These are phyloP conservation scores for Yponomeuta sedellus DNA, from an alignment of 2,888 invertebrate genomes.

Conservation along the genomic window DNA sequence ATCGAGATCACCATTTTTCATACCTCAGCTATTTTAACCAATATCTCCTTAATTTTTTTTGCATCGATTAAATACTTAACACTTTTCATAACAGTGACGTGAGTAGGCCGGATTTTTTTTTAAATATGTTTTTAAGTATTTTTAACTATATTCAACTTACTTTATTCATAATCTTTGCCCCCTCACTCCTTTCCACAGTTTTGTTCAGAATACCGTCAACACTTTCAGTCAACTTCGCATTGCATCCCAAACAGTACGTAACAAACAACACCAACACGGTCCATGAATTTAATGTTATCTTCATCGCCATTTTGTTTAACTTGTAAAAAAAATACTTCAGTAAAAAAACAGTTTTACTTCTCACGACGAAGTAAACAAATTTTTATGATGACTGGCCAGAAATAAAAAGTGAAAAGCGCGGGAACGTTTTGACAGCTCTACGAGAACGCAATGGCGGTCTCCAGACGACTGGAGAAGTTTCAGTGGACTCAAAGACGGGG, in stretches of 20 bases:
- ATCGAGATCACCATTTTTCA: too few relatives aligned
- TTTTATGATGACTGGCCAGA: neutral
- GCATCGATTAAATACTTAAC: too few relatives aligned
- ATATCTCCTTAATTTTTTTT: too few relatives aligned
- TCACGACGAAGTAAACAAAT: too few relatives aligned
- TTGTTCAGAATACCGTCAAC: neutral
- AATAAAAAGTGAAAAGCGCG: slow-evolving; percentile 28
- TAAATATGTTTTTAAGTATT: neutral
- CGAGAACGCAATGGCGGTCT: slow-evolving; percentile 29
- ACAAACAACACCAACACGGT: neutral
- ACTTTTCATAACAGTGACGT: too few relatives aligned
- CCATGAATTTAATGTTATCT: neutral
- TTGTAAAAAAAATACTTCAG: neutral
- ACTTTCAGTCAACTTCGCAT: neutral
- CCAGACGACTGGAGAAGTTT: slow-evolving; percentile 45
- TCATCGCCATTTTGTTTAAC: neutral
- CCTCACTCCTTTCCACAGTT: neutral
- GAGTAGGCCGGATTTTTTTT: too few relatives aligned
- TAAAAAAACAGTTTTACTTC: neutral
- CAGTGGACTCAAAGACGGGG: slow-evolving; percentile 46
- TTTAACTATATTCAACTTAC: neutral
- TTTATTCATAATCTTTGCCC: slow-evolving; percentile 1
- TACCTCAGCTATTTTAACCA: too few relatives aligned
- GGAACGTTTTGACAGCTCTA: slow-evolving; percentile 27
- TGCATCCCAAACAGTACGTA: neutral